Evolutionary conservation across 2,113 vertebrate species (phyloP).

Genomic region (Melospiza melodia): DNA sequence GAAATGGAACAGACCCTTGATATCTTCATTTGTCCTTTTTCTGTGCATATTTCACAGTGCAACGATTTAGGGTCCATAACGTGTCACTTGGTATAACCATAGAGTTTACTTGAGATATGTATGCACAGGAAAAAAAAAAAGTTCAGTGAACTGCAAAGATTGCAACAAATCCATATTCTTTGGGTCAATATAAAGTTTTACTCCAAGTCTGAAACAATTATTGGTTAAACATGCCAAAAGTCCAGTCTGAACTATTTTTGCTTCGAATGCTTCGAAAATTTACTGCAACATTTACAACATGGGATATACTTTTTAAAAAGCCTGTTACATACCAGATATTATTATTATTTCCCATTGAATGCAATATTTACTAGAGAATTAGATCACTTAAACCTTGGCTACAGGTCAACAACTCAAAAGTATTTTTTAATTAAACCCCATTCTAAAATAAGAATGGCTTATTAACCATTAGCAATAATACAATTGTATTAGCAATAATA

Average conservation of each 20-base stretch:
- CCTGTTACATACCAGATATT: not conserved
- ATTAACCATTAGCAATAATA: not conserved
- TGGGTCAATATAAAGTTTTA: constrained; percentile 66
- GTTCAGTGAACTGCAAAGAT: constrained; percentile 76
- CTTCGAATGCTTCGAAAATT: not conserved
- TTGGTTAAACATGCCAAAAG: constrained; percentile 40
- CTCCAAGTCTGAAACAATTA: constrained; percentile 48
- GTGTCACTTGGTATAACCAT: constrained; percentile 79
- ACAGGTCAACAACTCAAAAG: not conserved
- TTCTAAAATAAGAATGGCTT: not conserved
- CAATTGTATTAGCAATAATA: not conserved
- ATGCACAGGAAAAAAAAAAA: constrained; percentile 68
- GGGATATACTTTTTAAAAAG: not conserved
- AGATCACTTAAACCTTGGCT: not conserved
- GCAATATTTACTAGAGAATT: not conserved
- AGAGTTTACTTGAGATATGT: constrained; percentile 77
- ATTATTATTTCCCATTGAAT: not conserved
- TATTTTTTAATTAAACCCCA: not conserved
- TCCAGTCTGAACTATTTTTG: not conserved
- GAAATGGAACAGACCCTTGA: constrained; percentile 77
- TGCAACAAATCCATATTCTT: constrained; percentile 69
- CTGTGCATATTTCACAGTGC: constrained; percentile 81
- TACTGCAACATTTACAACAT: not conserved
- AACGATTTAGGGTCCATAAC: constrained; percentile 79
- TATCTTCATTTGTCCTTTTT: constrained; percentile 82